These are phyloP conservation scores for Volucella inflata DNA, from an alignment of 2,888 invertebrate species.

Conservation along the genomic window DNA sequence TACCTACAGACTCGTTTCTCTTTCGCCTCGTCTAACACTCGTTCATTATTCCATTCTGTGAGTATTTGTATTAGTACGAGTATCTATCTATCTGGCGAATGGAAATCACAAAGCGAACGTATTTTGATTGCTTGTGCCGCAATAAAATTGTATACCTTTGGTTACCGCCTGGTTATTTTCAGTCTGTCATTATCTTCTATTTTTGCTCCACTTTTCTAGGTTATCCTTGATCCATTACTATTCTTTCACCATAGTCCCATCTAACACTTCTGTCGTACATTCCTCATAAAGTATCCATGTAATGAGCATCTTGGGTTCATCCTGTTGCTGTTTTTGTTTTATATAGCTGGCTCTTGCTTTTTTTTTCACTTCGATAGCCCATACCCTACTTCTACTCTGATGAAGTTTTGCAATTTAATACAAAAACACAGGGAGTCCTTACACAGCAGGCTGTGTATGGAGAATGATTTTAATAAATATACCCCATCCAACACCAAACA, in stretches of 20 bases:
- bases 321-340: constrained; percentile 43
- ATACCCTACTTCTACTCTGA: constrained; percentile 21
- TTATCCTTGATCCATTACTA: neutral
- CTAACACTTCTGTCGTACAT: constrained; percentile 10
- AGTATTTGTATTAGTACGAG: too few relatives aligned
- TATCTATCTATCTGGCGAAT: constrained; percentile 48
- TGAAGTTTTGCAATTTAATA: constrained; percentile 67
- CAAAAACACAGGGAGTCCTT: constrained; percentile 17
- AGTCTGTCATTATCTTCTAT: constrained; percentile 33
- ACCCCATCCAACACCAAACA: constrained; percentile 1
- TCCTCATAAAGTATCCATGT: constrained; percentile 13
- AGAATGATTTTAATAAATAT: constrained; percentile 9
- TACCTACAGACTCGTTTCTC: constrained; percentile 39
- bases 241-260: neutral
- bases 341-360: constrained; percentile 18
- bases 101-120: constrained; percentile 59
- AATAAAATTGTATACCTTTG: constrained; percentile 39
- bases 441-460: neutral
- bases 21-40: constrained; percentile 21
- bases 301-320: constrained; percentile 18
- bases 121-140: constrained; percentile 55
- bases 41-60: constrained; percentile 13
- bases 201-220: neutral
- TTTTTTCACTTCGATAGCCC: constrained; percentile 7
- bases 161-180: constrained; percentile 28